These are phyloP conservation scores for Dynastes hyllus DNA, from an alignment of 2,888 invertebrate species.

Conservation along the genomic window DNA sequence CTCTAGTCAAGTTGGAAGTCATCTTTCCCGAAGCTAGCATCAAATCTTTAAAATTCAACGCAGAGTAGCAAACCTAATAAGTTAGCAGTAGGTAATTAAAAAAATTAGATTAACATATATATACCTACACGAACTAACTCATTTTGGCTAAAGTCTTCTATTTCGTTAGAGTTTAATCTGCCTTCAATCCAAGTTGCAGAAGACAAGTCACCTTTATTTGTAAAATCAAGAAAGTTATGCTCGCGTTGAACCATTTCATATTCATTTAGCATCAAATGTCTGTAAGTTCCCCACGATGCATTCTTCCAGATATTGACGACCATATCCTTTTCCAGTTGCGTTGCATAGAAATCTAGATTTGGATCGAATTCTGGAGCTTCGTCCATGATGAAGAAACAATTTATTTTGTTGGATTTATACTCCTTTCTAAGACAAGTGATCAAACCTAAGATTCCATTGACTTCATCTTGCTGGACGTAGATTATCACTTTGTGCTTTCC, in stretches of 20 bases:
- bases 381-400: conserved; percentile 76
- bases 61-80: conserved; percentile 77
- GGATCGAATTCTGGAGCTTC: conserved; percentile 79
- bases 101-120: too few relatives aligned
- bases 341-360: conserved; percentile 77
- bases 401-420: conserved; percentile 74
- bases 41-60: conserved; percentile 95
- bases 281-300: conserved; percentile 79
- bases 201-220: conserved; percentile 89
- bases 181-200: conserved; percentile 90
- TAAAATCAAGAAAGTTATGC: conserved; percentile 86
- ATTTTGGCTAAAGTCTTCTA: conserved; percentile 55
- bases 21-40: conserved; percentile 95
- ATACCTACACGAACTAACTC: conserved; percentile 56
- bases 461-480: conserved; percentile 76
- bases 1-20: conserved; percentile 85
- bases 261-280: conserved; percentile 82
- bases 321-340: conserved; percentile 82
- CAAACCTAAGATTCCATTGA: conserved; percentile 89
- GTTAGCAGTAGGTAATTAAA: too few relatives aligned
- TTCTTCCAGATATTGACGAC: conserved; percentile 85
- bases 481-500: conserved; percentile 73
- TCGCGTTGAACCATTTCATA: conserved; percentile 71
- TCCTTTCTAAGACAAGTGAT: conserved; percentile 90
- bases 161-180: conserved; percentile 63